phyloP scores from a whole-genome alignment of 1,140 invertebrate species.

The Eumeta japonica region DNA sequence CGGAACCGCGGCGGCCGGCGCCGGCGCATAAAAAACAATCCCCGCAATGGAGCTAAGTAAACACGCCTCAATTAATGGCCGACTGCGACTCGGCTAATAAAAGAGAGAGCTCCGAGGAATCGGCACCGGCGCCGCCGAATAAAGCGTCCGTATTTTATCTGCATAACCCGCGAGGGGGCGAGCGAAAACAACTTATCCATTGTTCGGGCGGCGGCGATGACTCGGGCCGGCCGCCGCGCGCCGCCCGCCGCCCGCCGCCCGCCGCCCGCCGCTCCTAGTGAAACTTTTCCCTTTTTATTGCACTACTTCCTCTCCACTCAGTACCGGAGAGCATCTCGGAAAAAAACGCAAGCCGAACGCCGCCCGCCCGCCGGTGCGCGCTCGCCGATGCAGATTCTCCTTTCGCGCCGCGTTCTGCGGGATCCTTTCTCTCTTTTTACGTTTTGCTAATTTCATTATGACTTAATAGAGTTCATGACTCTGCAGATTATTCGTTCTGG shows the following conservation, averaged over 20 bases:
- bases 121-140: background rate
- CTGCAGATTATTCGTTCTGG: background rate
- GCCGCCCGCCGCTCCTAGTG: background rate
- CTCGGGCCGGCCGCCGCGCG: background rate
- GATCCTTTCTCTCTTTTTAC: background rate
- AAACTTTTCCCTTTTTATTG: constrained; percentile 4
- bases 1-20: background rate
- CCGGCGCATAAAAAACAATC: background rate
- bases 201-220: constrained; percentile 1
- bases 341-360: constrained; percentile 2
- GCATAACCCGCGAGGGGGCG: background rate
- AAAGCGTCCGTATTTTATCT: constrained; percentile 3
- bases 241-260: background rate
- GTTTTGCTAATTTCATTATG: constrained; percentile 1
- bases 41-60: constrained; percentile 1
- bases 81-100: background rate
- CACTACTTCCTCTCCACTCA: constrained; percentile 3
- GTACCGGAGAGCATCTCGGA: background rate
- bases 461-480: constrained; percentile 2
- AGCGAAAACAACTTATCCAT: constrained; percentile 1
- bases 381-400: background rate
- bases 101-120: background rate
- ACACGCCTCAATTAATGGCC: constrained; percentile 1
- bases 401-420: constrained; percentile 1
- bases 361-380: background rate